A percentile compares a stretch with the other conserved stretches of the same genome.
These are phyloP conservation scores for Vannuccia rotundouncinata DNA, from an alignment of 2,888 invertebrate species.

Conservation along the genomic window DNA sequence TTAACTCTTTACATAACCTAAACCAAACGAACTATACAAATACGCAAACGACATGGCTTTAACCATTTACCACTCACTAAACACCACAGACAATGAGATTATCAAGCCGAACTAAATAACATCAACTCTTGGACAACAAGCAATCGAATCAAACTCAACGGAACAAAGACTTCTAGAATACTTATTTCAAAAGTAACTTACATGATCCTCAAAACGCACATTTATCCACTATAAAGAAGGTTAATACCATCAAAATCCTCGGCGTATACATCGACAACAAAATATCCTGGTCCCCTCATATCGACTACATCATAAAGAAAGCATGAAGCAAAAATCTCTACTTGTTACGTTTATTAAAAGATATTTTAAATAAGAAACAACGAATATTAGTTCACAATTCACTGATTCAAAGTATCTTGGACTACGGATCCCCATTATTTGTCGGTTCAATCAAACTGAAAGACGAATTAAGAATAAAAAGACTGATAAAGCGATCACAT, in stretches of 20 bases:
- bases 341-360: constrained; percentile 20
- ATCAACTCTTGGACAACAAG: not conserved
- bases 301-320: constrained; percentile 24
- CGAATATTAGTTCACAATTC: not conserved
- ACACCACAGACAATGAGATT: not conserved
- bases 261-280: constrained; percentile 9
- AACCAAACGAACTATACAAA: not conserved
- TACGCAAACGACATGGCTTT: not conserved
- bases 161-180: not conserved
- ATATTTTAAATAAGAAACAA: constrained; percentile 21
- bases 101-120: not conserved
- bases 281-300: constrained; percentile 21
- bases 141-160: not conserved
- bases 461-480: not conserved
- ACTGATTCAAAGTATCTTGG: constrained; percentile 16
- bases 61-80: not conserved
- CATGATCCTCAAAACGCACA: not conserved
- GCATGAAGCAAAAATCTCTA: not conserved
- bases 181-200: not conserved
- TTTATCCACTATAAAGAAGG: not conserved
- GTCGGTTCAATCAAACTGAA: constrained; percentile 15
- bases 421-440: constrained; percentile 14
- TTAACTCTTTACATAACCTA: too few species aligned
- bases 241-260: constrained; percentile 10
- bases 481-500: constrained; percentile 14